phyloP scores from a whole-genome alignment of 2,797 vertebrate genomes.

The Urocyon cinereoargenteus region DNA sequence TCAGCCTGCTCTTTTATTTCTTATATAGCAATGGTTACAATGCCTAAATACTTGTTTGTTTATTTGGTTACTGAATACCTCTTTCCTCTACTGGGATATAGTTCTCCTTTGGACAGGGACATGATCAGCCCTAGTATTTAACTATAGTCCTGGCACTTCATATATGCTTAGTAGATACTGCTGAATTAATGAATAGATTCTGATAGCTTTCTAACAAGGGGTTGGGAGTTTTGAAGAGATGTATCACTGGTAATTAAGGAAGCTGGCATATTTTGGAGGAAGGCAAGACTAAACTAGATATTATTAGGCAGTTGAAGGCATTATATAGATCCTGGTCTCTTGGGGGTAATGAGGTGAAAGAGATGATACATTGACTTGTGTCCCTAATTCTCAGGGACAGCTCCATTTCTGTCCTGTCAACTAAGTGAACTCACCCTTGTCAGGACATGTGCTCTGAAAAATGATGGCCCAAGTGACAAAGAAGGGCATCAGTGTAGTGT shows the following conservation, averaged over 20 bases:
- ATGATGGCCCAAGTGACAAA: neutral
- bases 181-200: constrained; percentile 23
- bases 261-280: neutral
- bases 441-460: neutral
- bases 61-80: neutral
- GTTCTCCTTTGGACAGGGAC: neutral
- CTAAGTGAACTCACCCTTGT: neutral
- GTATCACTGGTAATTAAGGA: neutral
- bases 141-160: neutral
- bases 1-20: neutral
- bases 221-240: neutral
- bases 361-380: neutral
- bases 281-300: neutral
- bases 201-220: constrained; percentile 8
- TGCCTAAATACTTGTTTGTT: neutral
- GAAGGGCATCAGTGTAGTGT: neutral
- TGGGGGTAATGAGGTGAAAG: neutral
- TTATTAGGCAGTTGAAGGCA: neutral
- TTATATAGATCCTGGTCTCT: neutral
- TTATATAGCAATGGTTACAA: neutral
- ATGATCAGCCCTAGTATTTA: neutral
- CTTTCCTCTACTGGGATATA: neutral
- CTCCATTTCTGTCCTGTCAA: neutral
- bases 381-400: neutral
- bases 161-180: neutral